Conservation (phyloP, 2,797 vertebrate species). For the Falco novaeseelandiae region DNA sequence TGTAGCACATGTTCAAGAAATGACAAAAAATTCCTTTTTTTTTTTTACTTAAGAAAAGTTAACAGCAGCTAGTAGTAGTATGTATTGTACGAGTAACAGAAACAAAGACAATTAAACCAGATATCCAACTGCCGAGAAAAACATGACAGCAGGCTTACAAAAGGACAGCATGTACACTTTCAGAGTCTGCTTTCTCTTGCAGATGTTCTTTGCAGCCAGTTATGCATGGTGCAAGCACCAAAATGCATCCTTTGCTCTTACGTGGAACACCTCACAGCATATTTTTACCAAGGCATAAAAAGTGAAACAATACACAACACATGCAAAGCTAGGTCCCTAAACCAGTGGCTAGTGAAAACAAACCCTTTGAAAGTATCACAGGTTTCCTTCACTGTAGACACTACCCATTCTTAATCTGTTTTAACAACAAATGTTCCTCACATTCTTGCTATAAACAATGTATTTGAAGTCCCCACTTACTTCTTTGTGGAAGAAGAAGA, state of each 20-base stretch:
- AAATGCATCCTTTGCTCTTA: neutral
- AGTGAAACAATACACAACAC: neutral
- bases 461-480: neutral
- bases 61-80: neutral
- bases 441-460: neutral
- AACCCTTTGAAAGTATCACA: neutral
- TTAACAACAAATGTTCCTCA: neutral
- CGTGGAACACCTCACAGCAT: neutral
- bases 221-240: neutral
- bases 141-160: neutral
- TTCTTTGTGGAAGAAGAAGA: too few relatives aligned
- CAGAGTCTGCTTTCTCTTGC: neutral
- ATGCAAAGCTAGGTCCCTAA: neutral
- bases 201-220: neutral
- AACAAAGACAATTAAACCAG: neutral
- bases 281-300: neutral
- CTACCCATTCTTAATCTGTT: neutral
- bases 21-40: neutral
- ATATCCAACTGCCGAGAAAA: neutral
- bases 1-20: neutral
- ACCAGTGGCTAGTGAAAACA: neutral
- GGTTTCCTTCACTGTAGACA: neutral
- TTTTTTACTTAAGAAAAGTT: neutral
- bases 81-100: neutral
- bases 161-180: neutral